A percentile compares a stretch with the other conserved stretches of the same genome.
Conservation (phyloP, 2,888 invertebrate genomes). For the Zeuzera pyrina region DNA sequence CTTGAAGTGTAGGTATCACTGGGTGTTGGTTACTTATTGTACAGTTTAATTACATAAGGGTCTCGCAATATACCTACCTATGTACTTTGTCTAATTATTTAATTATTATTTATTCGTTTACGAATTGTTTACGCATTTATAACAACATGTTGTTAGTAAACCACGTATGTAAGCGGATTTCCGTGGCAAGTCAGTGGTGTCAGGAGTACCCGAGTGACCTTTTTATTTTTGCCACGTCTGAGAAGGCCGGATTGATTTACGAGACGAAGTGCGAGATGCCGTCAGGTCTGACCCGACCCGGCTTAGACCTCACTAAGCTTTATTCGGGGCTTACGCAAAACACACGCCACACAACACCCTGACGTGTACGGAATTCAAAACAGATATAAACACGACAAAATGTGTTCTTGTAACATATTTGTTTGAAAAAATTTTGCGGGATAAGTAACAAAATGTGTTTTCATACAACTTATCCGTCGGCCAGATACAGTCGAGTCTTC, state of each 20-base stretch:
- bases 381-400: conserved; percentile 12
- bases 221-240: conserved; percentile 57
- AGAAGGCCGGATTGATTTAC: conserved; percentile 62
- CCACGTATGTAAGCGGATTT: conserved; percentile 23
- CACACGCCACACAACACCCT: conserved; percentile 44
- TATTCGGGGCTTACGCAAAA: conserved; percentile 58
- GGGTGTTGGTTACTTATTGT: too few relatives aligned
- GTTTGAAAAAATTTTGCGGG: neutral
- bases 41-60: too few relatives aligned
- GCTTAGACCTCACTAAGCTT: conserved; percentile 59
- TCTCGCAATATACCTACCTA: too few relatives aligned
- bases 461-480: conserved; percentile 3
- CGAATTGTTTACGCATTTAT: too few relatives aligned
- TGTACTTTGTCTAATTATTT: too few relatives aligned
- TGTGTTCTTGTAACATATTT: neutral
- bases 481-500: conserved; percentile 25
- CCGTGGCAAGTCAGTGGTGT: conserved; percentile 13
- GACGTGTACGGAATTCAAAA: conserved; percentile 52
- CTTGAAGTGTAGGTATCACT: too few relatives aligned
- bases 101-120: too few relatives aligned
- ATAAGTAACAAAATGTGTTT: neutral
- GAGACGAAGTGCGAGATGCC: conserved; percentile 52
- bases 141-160: conserved; percentile 4
- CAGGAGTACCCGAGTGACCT: conserved; percentile 25
- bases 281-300: conserved; percentile 30